Base-by-base conservation (phyloP, 2,888 invertebrate species). In the Tipula helvola region DNA sequence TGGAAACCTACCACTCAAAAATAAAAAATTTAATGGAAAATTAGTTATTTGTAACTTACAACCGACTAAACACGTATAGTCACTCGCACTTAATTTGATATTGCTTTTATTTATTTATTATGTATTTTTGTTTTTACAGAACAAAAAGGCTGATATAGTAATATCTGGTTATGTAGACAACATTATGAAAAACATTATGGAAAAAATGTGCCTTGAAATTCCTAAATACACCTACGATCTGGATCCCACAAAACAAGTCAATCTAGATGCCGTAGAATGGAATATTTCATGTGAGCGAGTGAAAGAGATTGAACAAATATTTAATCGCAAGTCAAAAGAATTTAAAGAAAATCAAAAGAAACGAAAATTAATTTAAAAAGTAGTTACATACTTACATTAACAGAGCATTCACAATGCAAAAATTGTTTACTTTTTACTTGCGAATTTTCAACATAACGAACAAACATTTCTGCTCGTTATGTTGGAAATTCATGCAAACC, bases 31-130 rank as follows among this genome's bases (percentile, higher is more conserved):
- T 90, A 95, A 95, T 36, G 98, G 98, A 3, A 96, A 96, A 90
- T 92, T 99, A 86, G 97, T 97, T 18, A 97, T 99, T 89, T 96
- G 99, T 88, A 99, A 99, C 92, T 92, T 99, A 87, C 99, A 99
- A 91, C 96, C 97, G n/a, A 99, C 99, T 3, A 98, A 99, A 93
- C 97, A 98, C 92, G 98, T 97, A 93, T 93, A 94, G 92, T 2
- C 10, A 44, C 7, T 39, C 39, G 5, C 5, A 44, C 10, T 10
- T 44, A 44, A 7, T 12, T 44, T 44, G 44, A 44, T 1, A 44
- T 10, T 12, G 10, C 28, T 28, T 28, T 44, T 44, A 44, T 44
- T 44, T 5, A 87, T 57, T 28, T 13, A 13, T 42, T 10, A 86
- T 18, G 2, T 87, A 47, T 28, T 86, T 86, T 28, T 87, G 13